Evolutionary conservation across 1,140 invertebrate species (phyloP).

Genomic region (Cyphomyrmex costatus): DNA sequence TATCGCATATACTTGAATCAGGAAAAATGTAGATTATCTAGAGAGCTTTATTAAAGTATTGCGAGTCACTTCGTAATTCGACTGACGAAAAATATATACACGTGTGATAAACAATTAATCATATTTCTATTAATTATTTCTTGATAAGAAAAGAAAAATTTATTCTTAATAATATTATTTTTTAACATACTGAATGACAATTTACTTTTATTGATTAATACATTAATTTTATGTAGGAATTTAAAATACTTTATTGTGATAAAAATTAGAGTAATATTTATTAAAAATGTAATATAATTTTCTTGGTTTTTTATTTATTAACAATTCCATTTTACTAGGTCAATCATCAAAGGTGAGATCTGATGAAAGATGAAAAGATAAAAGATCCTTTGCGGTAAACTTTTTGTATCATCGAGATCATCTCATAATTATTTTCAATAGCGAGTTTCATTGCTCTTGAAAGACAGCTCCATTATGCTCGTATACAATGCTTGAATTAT

Average conservation of each 20-base stretch:
- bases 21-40: conserved; percentile 68
- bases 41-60: conserved; percentile 60
- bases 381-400: conserved; percentile 61
- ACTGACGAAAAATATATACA: conserved; percentile 11
- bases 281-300: not conserved
- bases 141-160: not conserved
- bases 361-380: conserved; percentile 17
- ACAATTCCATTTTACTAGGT: conserved; percentile 30
- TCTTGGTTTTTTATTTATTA: not conserved
- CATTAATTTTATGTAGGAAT: not conserved
- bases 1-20: conserved; percentile 46
- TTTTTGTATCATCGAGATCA: conserved; percentile 73
- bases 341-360: conserved; percentile 40
- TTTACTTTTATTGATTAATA: not conserved
- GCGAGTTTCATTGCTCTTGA: conserved; percentile 69
- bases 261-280: not conserved
- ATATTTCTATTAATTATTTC: not conserved
- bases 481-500: conserved; percentile 71
- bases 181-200: not conserved
- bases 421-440: conserved; percentile 75
- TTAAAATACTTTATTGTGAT: not conserved
- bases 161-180: no score
- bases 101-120: not conserved
- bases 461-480: conserved; percentile 70
- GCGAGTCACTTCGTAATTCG: conserved; percentile 49